These are phyloP conservation scores for Alloscopus bannaensis DNA, from an alignment of 2,888 invertebrate species.

Conservation along the genomic window DNA sequence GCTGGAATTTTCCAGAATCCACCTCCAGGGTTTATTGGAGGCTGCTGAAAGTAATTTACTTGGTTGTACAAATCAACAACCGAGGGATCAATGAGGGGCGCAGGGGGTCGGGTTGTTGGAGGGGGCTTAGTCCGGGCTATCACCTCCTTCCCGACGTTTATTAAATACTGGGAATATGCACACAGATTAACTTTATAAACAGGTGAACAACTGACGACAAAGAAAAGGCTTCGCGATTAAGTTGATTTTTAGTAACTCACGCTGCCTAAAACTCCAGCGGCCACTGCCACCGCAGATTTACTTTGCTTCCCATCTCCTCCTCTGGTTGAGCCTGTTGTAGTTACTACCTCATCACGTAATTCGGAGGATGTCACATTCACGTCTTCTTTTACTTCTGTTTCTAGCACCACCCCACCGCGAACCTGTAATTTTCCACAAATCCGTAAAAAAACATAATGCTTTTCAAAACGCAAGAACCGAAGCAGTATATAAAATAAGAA, in stretches of 20 bases:
- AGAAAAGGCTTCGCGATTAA: too few species aligned
- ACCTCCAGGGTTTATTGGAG: neutral
- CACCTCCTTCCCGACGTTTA: conserved; percentile 27
- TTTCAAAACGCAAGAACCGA: too few species aligned
- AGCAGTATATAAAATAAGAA: too few species aligned
- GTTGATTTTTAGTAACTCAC: conserved; percentile 17
- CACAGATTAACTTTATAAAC: too few species aligned
- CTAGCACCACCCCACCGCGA: neutral
- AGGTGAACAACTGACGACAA: too few species aligned
- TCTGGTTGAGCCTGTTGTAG: neutral
- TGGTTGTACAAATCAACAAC: neutral
- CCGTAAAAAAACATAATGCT: too few species aligned
- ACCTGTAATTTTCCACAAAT: neutral
- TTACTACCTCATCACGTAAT: neutral
- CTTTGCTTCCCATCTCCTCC: neutral
- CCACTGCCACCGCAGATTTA: neutral
- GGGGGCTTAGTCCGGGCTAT: conserved; percentile 8
- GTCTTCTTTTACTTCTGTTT: neutral
- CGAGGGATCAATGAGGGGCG: neutral
- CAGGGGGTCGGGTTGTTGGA: conserved; percentile 11
- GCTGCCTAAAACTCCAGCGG: conserved; percentile 32
- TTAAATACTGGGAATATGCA: conserved; percentile 50
- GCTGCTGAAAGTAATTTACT: neutral
- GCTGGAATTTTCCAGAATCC: neutral
- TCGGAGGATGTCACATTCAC: too few species aligned